phyloP scores from a whole-genome alignment of 2,797 vertebrate species.

The Phrynocephalus guinanensis region DNA sequence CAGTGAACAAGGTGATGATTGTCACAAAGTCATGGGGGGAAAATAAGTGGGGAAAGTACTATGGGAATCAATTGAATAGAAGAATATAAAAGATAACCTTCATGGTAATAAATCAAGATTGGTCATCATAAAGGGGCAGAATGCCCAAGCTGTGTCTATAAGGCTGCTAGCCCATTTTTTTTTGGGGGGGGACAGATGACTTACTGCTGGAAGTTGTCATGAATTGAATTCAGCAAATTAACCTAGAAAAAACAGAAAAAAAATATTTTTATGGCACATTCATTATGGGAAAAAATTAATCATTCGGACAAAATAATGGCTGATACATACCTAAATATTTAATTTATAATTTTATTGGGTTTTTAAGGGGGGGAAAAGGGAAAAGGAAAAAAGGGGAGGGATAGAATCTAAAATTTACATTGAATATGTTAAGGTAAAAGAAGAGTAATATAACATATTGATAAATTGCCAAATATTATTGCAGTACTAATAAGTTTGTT shows the following conservation, averaged over 20 bases:
- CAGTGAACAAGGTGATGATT: no score
- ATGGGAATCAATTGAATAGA: not conserved
- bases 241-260: slow-evolving; percentile 78
- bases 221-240: slow-evolving; percentile 94
- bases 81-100: not conserved
- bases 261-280: not conserved
- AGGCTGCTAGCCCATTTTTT: not conserved
- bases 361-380: no score
- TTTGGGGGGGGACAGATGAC: slow-evolving; percentile 67
- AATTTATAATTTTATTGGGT: no score
- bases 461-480: no score
- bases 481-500: no score
- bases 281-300: not conserved
- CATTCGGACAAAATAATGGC: not conserved
- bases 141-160: not conserved
- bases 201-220: slow-evolving; percentile 98
- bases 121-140: no score
- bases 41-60: not conserved
- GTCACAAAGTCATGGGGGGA: not conserved
- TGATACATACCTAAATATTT: not conserved
- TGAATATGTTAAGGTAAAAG: no score
- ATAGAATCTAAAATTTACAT: no score
- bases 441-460: no score
- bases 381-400: no score
- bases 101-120: not conserved